Conservation (phyloP, 2,888 invertebrate species). For the Anthophora plumipes region DNA sequence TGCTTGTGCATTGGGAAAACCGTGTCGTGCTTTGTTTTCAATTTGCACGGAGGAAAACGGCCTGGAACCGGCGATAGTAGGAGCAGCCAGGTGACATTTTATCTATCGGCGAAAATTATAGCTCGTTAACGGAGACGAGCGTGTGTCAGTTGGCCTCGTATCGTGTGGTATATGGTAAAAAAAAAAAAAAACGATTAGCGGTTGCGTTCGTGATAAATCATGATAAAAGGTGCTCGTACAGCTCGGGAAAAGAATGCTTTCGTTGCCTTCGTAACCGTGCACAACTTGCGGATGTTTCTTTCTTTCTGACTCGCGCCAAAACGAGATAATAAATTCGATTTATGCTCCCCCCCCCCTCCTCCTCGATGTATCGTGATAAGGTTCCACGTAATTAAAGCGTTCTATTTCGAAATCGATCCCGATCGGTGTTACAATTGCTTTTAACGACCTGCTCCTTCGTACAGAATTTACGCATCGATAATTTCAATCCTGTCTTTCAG, state of each 20-base stretch:
- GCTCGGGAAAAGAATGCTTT: slow-evolving; percentile 32
- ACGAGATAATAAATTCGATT: slow-evolving; percentile 47
- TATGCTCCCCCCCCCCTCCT: no score
- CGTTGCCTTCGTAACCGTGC: slow-evolving; percentile 9
- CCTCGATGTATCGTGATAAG: slow-evolving; percentile 36
- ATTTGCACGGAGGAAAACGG: slow-evolving; percentile 2
- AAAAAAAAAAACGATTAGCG: slow-evolving; percentile 60
- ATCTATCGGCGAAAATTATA: slow-evolving; percentile 44
- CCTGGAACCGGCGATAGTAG: not conserved
- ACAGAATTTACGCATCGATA: not conserved
- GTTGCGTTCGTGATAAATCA: slow-evolving; percentile 63
- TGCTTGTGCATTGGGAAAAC: not conserved
- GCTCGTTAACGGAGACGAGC: slow-evolving; percentile 38
- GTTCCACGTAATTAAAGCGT: slow-evolving; percentile 31
- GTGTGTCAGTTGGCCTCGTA: slow-evolving; percentile 24
- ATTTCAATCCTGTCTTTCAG: not conserved
- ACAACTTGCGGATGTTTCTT: not conserved
- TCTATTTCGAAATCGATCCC: slow-evolving; percentile 17
- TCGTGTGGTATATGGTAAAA: slow-evolving; percentile 26
- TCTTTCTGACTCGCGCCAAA: slow-evolving; percentile 17
- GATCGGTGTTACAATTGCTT: not conserved
- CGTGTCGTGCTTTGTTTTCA: not conserved
- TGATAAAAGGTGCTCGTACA: slow-evolving; percentile 61
- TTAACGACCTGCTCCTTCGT: not conserved
- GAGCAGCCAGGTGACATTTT: slow-evolving; percentile 17